Base-by-base conservation (phyloP, 2,888 invertebrate species). In the Latheticus oryzae region DNA sequence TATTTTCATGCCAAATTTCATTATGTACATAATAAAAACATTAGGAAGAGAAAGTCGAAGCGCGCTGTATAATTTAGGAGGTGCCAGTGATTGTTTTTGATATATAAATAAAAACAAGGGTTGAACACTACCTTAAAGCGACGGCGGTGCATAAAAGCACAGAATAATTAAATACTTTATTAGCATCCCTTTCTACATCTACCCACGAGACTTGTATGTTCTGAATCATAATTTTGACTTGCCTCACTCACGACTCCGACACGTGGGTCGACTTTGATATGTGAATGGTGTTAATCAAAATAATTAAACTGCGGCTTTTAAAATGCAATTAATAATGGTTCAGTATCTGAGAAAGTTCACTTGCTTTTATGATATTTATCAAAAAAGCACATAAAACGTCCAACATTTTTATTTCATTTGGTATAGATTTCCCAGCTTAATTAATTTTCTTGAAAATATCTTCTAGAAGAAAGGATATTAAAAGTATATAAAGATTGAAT, bases 81-180 rank as follows among this genome's bases (percentile, higher is more conserved):
- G 62, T 58, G 62, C 56, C 60, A 61, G 42, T 16, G 42, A 26
- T 26, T 4, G 15, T 40, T 24, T 43, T 51, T 55, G 40, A 62
- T 54, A 59, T 56, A 58, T 61, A 62, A 61, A 63, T 63, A 63
- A 65, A 65, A 65, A 65, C 28, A 47, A 59, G 60, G 65, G 60
- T 50, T 16, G 30, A 30, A 16, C 53, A 50, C 11, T 38, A 51
- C 58, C 60, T 58, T 40, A 51, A 40, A 58, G 64, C 61, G 53
- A 59, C 45, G 56, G 55, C 65, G 65, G 65, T 42, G 43, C 38
- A 56, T 60, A 59, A 62, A 65, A 63, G 61, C 40, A 32, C 28
- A 38, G 53, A 53, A 54, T 64, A 55, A 58, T 58, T 58, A 58
- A 58, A 53, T 40, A 53, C 28, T 26, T 26, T 52, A 58, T 58